phyloP scores from a whole-genome alignment of 2,888 invertebrate genomes.

The Acholoe squamosa region DNA sequence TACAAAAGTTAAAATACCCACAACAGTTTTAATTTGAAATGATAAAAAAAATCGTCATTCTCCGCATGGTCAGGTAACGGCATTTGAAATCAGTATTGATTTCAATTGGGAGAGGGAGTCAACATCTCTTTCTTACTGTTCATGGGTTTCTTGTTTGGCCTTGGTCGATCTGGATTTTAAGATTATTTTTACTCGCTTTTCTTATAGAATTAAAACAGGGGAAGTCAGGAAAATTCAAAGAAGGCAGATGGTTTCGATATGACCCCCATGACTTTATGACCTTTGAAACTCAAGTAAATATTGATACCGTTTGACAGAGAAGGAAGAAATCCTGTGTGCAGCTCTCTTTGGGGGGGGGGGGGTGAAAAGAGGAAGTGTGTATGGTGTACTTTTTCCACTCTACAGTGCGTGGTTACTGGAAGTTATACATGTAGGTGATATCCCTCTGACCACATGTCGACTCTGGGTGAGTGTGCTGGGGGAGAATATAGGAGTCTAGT shows the following conservation, averaged over 20 bases:
- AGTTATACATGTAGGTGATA: neutral
- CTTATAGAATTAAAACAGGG: neutral
- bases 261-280: neutral
- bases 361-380: constrained; percentile 10
- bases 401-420: neutral
- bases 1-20: no score
- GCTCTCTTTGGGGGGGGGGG: no score
- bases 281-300: constrained; percentile 45
- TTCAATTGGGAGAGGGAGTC: no score
- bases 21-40: no score
- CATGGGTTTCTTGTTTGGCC: neutral
- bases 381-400: neutral
- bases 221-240: neutral
- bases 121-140: no score
- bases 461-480: no score
- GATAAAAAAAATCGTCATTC: no score
- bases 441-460: constrained; percentile 27
- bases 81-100: no score
- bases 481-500: neutral
- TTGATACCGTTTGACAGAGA: neutral
- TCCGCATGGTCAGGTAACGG: no score
- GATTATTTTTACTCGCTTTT: neutral
- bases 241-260: constrained; percentile 21
- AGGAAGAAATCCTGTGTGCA: neutral
- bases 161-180: neutral